phyloP scores from a whole-genome alignment of 2,888 invertebrate species.

The Tetheella fluctuosa region DNA sequence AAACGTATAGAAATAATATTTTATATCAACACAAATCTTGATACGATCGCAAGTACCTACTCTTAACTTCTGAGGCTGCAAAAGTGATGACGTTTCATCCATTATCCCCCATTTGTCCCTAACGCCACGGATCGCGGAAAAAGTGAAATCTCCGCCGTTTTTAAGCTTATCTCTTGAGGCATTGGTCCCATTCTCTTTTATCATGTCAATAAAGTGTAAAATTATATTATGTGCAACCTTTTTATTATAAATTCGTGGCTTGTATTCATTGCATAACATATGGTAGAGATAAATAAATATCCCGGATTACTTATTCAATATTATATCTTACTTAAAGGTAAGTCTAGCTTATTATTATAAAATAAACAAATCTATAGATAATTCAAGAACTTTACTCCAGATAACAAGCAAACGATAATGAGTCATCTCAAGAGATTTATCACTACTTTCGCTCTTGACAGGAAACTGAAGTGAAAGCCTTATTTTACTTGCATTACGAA shows the following conservation, averaged over 20 bases:
- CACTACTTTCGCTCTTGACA: slow-evolving; percentile 42
- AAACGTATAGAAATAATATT: neutral
- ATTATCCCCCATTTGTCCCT: slow-evolving; percentile 34
- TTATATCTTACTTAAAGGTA: too few species aligned
- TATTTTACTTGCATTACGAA: slow-evolving; percentile 29
- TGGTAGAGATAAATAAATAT: too few species aligned
- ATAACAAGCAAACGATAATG: slow-evolving; percentile 3
- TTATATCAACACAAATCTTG: neutral
- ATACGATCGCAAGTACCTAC: slow-evolving; percentile 18
- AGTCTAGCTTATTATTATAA: too few species aligned
- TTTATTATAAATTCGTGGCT: neutral
- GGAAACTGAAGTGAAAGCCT: slow-evolving; percentile 45
- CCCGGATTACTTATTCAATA: too few species aligned
- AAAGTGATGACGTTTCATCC: slow-evolving; percentile 35
- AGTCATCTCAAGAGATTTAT: slow-evolving; percentile 22
- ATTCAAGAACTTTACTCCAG: neutral
- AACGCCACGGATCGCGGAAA: slow-evolving; percentile 30
- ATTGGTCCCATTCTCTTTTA: slow-evolving; percentile 21
- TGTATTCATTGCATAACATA: neutral
- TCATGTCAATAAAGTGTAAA: slow-evolving; percentile 31
- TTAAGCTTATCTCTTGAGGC: slow-evolving; percentile 33
- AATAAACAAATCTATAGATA: neutral
- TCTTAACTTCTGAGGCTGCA: slow-evolving; percentile 28
- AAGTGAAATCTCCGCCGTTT: slow-evolving; percentile 42
- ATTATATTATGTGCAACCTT: slow-evolving; percentile 25